phyloP scores from a whole-genome alignment of 2,888 invertebrate genomes.

The Ctenicera cuprea region DNA sequence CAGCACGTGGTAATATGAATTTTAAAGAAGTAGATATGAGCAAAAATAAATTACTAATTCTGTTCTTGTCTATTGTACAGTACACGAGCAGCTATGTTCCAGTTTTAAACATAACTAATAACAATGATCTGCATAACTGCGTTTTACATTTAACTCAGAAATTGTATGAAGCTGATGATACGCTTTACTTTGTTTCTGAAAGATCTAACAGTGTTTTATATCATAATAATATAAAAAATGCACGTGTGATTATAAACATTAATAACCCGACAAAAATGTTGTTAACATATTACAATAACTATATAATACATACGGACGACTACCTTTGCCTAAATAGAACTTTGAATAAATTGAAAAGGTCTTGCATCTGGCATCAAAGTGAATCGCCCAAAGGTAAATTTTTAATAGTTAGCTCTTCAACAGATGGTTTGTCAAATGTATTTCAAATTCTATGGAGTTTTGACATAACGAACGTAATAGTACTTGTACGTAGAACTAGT shows the following conservation, averaged over 20 bases:
- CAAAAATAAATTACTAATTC: no score
- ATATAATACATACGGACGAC: not conserved
- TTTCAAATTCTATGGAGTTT: constrained; percentile 6
- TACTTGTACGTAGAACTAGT: not conserved
- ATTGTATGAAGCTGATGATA: not conserved
- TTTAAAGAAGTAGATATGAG: no score
- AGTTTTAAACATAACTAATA: not conserved
- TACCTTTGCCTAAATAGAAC: not conserved
- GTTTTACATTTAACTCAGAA: not conserved
- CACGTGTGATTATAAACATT: not conserved
- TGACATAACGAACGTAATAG: not conserved
- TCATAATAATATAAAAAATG: not conserved
- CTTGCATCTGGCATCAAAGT: not conserved
- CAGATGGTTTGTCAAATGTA: not conserved
- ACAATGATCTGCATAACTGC: not conserved
- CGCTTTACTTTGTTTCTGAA: not conserved
- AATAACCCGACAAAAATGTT: not conserved
- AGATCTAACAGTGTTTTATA: not conserved
- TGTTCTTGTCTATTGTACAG: not conserved
- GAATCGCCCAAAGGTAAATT: not conserved
- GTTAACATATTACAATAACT: not conserved
- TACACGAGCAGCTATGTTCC: not conserved
- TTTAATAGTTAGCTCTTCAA: not conserved
- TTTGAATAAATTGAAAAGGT: not conserved
- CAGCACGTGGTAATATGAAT: no score